Percentiles rank a stretch among this genome's conserved stretches.
phyloP scores from a whole-genome alignment of 2,113 vertebrate species.

The Mormyrus lacerda region DNA sequence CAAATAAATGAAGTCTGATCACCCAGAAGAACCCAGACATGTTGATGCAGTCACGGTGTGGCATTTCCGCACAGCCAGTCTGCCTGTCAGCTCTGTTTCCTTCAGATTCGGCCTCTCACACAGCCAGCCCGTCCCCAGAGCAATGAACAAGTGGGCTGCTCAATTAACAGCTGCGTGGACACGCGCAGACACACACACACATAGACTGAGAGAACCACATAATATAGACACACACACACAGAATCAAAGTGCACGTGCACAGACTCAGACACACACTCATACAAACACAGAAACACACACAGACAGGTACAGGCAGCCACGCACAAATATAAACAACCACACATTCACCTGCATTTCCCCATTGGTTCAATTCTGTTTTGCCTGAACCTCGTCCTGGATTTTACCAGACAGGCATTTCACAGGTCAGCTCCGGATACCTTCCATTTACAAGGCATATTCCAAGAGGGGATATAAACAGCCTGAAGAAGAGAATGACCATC shows the following conservation, averaged over 20 bases:
- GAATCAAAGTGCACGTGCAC: background rate
- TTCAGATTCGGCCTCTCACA: conserved; percentile 64
- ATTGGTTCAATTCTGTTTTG: conserved; percentile 57
- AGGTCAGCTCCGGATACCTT: conserved; percentile 60
- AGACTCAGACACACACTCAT: background rate
- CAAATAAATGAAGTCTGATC: background rate
- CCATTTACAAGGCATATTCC: conserved; percentile 60
- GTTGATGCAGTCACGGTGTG: background rate
- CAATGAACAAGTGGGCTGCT: conserved; percentile 70
- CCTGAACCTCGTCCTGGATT: conserved; percentile 47
- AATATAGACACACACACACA: background rate
- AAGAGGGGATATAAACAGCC: conserved; percentile 51
- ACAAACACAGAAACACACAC: background rate
- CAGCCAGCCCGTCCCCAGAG: conserved; percentile 70
- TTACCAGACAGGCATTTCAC: conserved; percentile 48
- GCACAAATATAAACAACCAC: background rate
- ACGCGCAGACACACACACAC: background rate
- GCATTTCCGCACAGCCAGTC: background rate
- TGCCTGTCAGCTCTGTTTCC: conserved; percentile 45
- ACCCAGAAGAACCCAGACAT: background rate
- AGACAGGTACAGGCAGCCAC: conserved; percentile 56
- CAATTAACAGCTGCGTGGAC: conserved; percentile 69
- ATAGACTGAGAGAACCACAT: background rate
- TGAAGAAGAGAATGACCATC: conserved; percentile 71
- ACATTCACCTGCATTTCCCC: conserved; percentile 41